Percentiles rank a stretch among this genome's conserved stretches.
These are phyloP conservation scores for Chlorodrepanis virens DNA, from an alignment of 2,113 vertebrate species.

Conservation along the genomic window DNA sequence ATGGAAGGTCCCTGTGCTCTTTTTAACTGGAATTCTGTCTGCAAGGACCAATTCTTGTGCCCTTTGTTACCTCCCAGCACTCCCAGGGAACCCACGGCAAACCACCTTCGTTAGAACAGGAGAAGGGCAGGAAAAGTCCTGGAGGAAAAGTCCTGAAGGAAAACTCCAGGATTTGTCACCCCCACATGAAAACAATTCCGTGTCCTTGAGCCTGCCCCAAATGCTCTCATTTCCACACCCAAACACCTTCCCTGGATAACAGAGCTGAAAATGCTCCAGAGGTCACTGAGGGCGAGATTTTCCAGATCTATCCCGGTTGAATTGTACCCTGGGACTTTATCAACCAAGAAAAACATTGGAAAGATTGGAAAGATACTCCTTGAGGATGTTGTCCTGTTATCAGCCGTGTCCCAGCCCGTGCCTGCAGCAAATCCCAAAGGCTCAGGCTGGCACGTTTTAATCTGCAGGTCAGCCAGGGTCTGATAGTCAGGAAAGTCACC, in stretches of 20 bases:
- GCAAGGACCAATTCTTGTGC: background rate
- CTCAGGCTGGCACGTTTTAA: background rate
- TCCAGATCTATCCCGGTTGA: background rate
- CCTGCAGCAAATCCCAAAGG: background rate
- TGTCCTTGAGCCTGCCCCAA: background rate
- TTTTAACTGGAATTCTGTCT: background rate
- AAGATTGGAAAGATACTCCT: background rate
- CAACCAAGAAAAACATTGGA: background rate
- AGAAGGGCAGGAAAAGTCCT: background rate
- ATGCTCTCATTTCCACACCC: too few relatives aligned
- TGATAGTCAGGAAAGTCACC: background rate
- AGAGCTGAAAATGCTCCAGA: background rate
- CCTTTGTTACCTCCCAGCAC: background rate
- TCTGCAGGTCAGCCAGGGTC: background rate
- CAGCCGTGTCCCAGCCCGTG: rapidly evolving
- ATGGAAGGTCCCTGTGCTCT: background rate
- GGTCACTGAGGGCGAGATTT: background rate
- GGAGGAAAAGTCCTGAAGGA: background rate
- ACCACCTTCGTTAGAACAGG: background rate
- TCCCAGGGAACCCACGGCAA: background rate
- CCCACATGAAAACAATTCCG: background rate
- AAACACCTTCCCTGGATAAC: background rate
- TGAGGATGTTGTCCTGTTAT: background rate
- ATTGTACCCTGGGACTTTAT: background rate
- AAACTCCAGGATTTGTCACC: background rate